phyloP scores from a whole-genome alignment of 2,888 invertebrate genomes.

The Melanostoma scalare region DNA sequence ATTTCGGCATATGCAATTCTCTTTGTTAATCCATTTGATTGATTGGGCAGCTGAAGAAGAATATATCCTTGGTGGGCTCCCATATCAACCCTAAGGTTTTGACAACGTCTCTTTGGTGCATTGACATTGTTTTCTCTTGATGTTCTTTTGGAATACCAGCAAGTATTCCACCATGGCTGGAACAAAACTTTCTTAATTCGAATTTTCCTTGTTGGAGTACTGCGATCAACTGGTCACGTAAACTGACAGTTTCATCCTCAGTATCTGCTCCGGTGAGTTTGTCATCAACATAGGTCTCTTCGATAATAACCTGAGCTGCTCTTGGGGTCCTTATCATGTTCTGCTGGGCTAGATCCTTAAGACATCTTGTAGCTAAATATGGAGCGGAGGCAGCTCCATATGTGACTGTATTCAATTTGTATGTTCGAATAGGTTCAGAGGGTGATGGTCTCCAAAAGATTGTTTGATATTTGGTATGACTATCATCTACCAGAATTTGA shows the following conservation, averaged over 20 bases:
- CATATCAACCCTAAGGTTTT: too few relatives aligned
- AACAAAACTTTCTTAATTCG: background rate
- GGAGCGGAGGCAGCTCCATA: background rate
- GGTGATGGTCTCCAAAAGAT: slow-evolving; percentile 7
- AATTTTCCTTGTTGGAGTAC: background rate
- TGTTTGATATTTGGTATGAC: slow-evolving; percentile 8
- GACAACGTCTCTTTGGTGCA: background rate
- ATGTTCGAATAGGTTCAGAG: background rate
- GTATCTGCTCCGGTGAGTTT: background rate
- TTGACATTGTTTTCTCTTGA: background rate
- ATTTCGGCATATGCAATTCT: background rate
- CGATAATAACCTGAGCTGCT: background rate
- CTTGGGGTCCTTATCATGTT: background rate
- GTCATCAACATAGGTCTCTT: background rate
- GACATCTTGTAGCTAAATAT: slow-evolving; percentile 16
- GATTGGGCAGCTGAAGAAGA: background rate
- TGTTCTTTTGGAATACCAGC: slow-evolving; percentile 1
- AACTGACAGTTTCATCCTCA: background rate
- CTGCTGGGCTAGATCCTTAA: background rate
- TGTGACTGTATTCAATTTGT: background rate
- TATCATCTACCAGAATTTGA: slow-evolving; percentile 3
- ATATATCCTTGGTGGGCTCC: too few relatives aligned
- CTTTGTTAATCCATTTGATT: background rate
- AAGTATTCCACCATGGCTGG: background rate
- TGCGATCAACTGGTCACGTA: background rate